Evolutionary conservation across 2,888 invertebrate species (phyloP).

Genomic region (Pterostichus madidus): DNA sequence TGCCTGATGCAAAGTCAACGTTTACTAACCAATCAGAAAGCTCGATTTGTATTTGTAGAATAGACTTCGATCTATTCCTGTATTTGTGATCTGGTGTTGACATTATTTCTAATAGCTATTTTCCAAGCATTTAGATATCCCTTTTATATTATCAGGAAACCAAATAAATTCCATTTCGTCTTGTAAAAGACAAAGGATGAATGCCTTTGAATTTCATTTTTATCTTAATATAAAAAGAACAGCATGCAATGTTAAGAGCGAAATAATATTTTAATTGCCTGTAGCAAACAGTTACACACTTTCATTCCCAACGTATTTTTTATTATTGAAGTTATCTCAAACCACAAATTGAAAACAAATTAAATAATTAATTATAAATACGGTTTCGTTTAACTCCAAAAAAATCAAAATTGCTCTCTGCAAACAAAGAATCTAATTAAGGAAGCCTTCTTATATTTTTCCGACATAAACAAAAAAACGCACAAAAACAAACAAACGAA

Average conservation of each 20-base stretch:
- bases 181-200: slow-evolving; percentile 14
- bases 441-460: slow-evolving; percentile 5
- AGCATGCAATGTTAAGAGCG: too few relatives aligned
- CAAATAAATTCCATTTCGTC: slow-evolving; percentile 15
- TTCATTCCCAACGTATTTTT: too few relatives aligned
- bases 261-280: too few relatives aligned
- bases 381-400: background rate
- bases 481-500: background rate
- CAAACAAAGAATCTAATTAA: slow-evolving; percentile 29
- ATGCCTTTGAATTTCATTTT: slow-evolving; percentile 9
- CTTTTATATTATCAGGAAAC: slow-evolving; percentile 26
- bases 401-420: background rate
- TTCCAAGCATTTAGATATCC: slow-evolving; percentile 43
- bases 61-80: slow-evolving; percentile 28
- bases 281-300: too few relatives aligned
- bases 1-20: slow-evolving; percentile 22
- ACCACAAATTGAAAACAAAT: slow-evolving; percentile 9
- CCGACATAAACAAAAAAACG: background rate
- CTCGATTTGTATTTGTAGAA: slow-evolving; percentile 32
- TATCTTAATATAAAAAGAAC: background rate
- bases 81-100: slow-evolving; percentile 43
- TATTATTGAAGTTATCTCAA: too few relatives aligned
- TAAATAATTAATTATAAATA: background rate
- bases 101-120: slow-evolving; percentile 40
- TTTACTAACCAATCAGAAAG: slow-evolving; percentile 38